Evolutionary conservation across 2,888 invertebrate species (phyloP), one percentile per base, ranked within the genome.

Genomic region (Sinopyrophorus schimmeli): DNA sequence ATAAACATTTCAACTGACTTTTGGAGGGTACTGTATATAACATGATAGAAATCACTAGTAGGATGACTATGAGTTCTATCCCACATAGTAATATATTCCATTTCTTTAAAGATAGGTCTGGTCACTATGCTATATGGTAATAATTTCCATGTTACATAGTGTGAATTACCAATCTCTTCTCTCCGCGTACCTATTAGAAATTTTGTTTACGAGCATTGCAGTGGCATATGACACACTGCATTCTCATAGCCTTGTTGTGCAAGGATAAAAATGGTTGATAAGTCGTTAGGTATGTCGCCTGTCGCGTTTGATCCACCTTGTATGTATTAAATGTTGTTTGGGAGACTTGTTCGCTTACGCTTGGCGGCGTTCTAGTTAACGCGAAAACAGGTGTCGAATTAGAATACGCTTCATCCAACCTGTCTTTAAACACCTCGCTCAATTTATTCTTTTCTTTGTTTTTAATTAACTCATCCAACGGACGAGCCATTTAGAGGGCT

Each of bases 321-420:
- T 53, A 46, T 28, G 49, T 48, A 50, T 55, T 53, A 57, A 57
- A 59, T 55, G 54, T 60, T 60, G 58, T 57, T 46, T 52, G 39
- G 50, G 46, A 55, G 55, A 55, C 57, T 59, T 56, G 52, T 58
- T 58, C 58, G 49, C 58, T 60, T 57, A 58, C 58, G 58, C 55
- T 57, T 55, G 55, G 58, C 56, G 57, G 58, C 59, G 57, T 53
- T 54, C 49, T 57, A 53, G 53, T 54, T 54, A 49, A 57, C 54
- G 58, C 55, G 58, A 60, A 60, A 58, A 58, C 60, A 60, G 58
- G 60, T 60, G 60, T 60, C 55, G 57, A 60, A 60, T 60, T 58
- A 60, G 55, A 53, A 41, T 57, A 60, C 49, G 59, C 59, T 60
- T 55, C 59, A 57, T 60, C 58, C 57, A 50, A 34, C 55, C 55